phyloP scores from a whole-genome alignment of 1,140 invertebrate genomes.

The Drosophila erecta region DNA sequence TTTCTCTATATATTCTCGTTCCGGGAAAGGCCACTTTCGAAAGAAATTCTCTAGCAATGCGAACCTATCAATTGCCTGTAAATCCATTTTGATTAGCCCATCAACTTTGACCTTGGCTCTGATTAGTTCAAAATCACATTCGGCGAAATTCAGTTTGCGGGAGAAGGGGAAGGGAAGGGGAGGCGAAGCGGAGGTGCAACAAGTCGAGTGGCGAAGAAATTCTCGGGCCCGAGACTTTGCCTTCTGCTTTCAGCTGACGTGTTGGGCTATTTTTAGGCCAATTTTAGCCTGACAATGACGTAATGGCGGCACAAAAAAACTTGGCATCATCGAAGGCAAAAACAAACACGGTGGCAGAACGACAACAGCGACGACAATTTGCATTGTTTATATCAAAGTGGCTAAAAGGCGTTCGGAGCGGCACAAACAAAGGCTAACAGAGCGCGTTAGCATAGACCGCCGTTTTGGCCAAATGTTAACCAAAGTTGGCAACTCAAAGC shows the following conservation, averaged over 20 bases:
- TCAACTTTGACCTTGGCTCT: conserved; percentile 49
- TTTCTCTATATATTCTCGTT: too few species aligned
- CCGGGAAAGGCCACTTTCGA: not conserved
- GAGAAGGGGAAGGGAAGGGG: too few species aligned
- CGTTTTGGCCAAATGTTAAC: conserved; percentile 1
- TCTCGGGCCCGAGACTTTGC: conserved; percentile 44
- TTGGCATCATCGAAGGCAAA: conserved; percentile 50
- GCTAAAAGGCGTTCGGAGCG: conserved; percentile 26
- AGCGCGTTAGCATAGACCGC: conserved; percentile 14
- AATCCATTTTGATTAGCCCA: not conserved
- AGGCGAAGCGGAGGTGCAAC: conserved; percentile 22
- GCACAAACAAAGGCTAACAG: conserved; percentile 1
- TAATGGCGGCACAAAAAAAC: conserved; percentile 64
- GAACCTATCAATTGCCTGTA: conserved; percentile 20
- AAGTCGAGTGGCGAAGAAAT: conserved; percentile 41
- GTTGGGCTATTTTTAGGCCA: conserved; percentile 78
- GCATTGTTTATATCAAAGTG: conserved; percentile 75
- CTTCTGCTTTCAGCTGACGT: conserved; percentile 67
- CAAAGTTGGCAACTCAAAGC: conserved; percentile 11
- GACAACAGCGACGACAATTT: conserved; percentile 59
- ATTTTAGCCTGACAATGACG: conserved; percentile 77
- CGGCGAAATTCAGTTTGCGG: conserved; percentile 13
- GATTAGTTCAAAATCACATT: conserved; percentile 58
- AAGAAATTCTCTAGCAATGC: not conserved
- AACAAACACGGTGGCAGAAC: conserved; percentile 13